A percentile compares a stretch with the other conserved stretches of the same genome.
phyloP scores from a whole-genome alignment of 2,888 invertebrate genomes.

The Chalcis sispes region DNA sequence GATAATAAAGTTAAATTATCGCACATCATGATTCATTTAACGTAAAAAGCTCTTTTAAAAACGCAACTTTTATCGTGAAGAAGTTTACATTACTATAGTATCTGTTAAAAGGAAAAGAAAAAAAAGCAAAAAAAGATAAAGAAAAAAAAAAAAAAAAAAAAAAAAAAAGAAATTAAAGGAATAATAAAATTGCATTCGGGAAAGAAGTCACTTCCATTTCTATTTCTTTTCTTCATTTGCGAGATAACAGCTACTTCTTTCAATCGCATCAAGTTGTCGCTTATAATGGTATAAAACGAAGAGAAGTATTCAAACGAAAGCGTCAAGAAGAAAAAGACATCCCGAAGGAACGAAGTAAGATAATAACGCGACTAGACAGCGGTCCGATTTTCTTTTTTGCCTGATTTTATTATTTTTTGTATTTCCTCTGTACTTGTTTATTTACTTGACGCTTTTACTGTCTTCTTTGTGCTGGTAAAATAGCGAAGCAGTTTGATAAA shows the following conservation, averaged over 20 bases:
- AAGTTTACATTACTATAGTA: too few species aligned
- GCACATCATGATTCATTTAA: too few species aligned
- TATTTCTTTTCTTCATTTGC: constrained; percentile 17
- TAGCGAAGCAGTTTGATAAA: too few species aligned
- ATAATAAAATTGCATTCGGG: too few species aligned
- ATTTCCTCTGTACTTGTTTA: not conserved
- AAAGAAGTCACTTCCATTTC: constrained; percentile 10
- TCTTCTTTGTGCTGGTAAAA: too few species aligned
- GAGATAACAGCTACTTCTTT: constrained; percentile 35
- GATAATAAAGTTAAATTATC: too few species aligned
- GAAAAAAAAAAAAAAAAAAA: too few species aligned
- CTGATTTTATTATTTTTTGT: not conserved
- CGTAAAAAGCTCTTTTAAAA: too few species aligned
- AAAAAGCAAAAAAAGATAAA: too few species aligned
- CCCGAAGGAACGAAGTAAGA: constrained; percentile 13
- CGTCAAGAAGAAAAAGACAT: constrained; percentile 8
- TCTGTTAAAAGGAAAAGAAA: too few species aligned
- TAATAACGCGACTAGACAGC: constrained; percentile 24
- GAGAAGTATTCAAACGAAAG: constrained; percentile 11
- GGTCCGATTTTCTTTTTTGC: constrained; percentile 4
- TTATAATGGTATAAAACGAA: constrained; percentile 7
- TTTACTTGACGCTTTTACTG: constrained; percentile 14
- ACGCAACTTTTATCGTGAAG: too few species aligned
- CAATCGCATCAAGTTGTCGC: constrained; percentile 30
- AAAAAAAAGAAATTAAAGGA: too few species aligned